Percentiles rank a stretch among this genome's conserved stretches.
These are phyloP conservation scores for Aphaenogaster ashmeadi DNA, from an alignment of 1,140 invertebrate species.

Conservation along the genomic window DNA sequence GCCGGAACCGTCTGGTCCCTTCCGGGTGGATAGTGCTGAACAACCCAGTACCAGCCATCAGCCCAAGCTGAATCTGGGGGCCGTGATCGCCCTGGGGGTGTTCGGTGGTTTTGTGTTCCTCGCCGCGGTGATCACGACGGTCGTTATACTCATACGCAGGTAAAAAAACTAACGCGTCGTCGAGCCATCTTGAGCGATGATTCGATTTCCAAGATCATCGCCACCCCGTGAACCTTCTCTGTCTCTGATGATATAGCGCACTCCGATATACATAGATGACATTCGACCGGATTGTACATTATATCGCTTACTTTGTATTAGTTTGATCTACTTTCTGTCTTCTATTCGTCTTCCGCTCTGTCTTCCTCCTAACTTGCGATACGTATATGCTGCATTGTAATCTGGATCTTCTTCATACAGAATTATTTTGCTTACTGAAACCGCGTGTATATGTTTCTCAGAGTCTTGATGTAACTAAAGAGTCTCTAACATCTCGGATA, in stretches of 20 bases:
- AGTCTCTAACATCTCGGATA: conserved; percentile 40
- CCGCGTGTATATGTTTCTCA: conserved; percentile 47
- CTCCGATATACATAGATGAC: conserved; percentile 68
- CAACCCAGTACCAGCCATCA: conserved; percentile 88
- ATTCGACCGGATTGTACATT: conserved; percentile 68
- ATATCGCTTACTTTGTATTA: conserved; percentile 71
- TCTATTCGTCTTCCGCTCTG: conserved; percentile 50
- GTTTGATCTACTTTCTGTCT: conserved; percentile 66
- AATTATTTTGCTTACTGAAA: conserved; percentile 47
- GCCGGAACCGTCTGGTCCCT: conserved; percentile 90
- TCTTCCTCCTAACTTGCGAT: conserved; percentile 57
- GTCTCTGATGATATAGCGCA: conserved; percentile 54
- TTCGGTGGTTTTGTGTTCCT: conserved; percentile 97
- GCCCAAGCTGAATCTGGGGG: conserved; percentile 93
- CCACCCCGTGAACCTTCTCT: not conserved
- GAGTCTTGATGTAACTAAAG: conserved; percentile 30
- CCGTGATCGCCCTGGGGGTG: conserved; percentile 95
- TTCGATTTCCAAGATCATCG: not conserved
- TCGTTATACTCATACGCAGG: conserved; percentile 96
- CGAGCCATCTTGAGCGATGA: not conserved
- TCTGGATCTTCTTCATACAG: conserved; percentile 31
- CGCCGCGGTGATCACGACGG: conserved; percentile 95
- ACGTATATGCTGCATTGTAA: conserved; percentile 40
- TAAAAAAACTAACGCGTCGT: conserved; percentile 85
- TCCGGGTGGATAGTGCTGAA: conserved; percentile 90